Evolutionary conservation across 2,113 vertebrate genomes (phyloP).

Genomic region (Oryzias javanicus): DNA sequence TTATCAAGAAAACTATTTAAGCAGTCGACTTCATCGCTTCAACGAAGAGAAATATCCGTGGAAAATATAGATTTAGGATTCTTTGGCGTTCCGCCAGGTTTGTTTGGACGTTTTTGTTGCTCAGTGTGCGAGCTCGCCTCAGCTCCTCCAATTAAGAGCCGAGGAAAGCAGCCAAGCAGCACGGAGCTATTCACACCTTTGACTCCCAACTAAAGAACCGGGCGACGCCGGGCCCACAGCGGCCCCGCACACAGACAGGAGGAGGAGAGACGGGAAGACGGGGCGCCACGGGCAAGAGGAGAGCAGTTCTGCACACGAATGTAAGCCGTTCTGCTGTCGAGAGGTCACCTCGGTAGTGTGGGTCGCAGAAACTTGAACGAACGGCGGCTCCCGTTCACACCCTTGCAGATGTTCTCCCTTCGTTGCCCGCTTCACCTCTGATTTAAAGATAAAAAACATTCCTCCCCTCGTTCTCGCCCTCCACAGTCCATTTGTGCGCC

Average conservation of each 20-base stretch:
- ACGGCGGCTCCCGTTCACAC: constrained; percentile 11
- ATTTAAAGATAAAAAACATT: constrained; percentile 7
- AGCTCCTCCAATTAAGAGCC: constrained; percentile 42
- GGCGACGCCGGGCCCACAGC: constrained; percentile 19
- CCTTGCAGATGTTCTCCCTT: constrained; percentile 9
- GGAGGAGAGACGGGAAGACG: constrained; percentile 18
- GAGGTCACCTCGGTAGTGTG: constrained; percentile 27
- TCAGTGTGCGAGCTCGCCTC: constrained; percentile 35
- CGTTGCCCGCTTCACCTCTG: constrained; percentile 7
- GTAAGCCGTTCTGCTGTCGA: constrained; percentile 19
- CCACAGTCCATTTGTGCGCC: constrained; percentile 76
- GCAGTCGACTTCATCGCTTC: constrained; percentile 6
- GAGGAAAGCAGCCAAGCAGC: constrained; percentile 55
- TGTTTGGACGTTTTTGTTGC: constrained; percentile 2
- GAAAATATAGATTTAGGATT: neutral
- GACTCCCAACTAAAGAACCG: constrained; percentile 14
- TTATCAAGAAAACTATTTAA: constrained; percentile 5
- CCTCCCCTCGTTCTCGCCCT: neutral
- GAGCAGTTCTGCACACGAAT: neutral
- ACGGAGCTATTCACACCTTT: constrained; percentile 65
- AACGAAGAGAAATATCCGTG: too few relatives aligned
- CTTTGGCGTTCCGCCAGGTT: constrained; percentile 5
- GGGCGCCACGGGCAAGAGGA: constrained; percentile 10
- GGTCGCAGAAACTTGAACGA: constrained; percentile 11
- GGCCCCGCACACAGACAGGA: constrained; percentile 32